These are phyloP conservation scores for Euglossa dilemma DNA, from an alignment of 1,140 invertebrate genomes.

Conservation along the genomic window DNA sequence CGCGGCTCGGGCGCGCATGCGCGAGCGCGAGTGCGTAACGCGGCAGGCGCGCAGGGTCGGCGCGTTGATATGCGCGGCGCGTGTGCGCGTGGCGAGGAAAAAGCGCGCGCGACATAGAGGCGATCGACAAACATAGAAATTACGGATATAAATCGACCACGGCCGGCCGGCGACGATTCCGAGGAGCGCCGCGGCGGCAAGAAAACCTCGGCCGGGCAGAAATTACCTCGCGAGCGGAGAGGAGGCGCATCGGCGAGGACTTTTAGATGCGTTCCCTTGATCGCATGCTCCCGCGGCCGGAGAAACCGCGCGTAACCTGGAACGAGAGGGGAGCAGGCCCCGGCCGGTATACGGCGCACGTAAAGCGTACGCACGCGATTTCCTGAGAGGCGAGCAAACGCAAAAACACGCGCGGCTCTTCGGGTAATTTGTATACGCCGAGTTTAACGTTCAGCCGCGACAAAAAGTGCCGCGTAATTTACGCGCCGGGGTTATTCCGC, in stretches of 20 bases:
- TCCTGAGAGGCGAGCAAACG: background rate
- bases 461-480: slow-evolving; percentile 28
- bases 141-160: slow-evolving; percentile 37
- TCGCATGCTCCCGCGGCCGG: slow-evolving; percentile 10
- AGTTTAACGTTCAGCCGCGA: background rate
- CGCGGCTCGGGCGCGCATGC: no score
- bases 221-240: background rate
- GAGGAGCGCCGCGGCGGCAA: background rate
- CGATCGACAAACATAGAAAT: slow-evolving; percentile 41
- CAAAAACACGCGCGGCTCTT: slow-evolving; percentile 2
- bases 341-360: slow-evolving; percentile 9
- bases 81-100: slow-evolving; percentile 14
- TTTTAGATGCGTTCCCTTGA: background rate
- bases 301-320: slow-evolving; percentile 19
- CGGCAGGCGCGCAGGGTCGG: background rate
- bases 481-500: background rate
- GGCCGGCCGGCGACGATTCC: background rate
- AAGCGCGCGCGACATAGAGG: slow-evolving; percentile 25
- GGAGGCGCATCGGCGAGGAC: background rate
- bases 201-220: background rate
- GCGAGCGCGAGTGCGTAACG: background rate
- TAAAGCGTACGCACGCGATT: slow-evolving; percentile 36
- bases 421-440: slow-evolving; percentile 31
- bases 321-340: slow-evolving; percentile 18
- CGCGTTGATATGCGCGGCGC: slow-evolving; percentile 2